phyloP scores from a whole-genome alignment of 2,888 invertebrate genomes.

The Brachypalpus laphriformis region DNA sequence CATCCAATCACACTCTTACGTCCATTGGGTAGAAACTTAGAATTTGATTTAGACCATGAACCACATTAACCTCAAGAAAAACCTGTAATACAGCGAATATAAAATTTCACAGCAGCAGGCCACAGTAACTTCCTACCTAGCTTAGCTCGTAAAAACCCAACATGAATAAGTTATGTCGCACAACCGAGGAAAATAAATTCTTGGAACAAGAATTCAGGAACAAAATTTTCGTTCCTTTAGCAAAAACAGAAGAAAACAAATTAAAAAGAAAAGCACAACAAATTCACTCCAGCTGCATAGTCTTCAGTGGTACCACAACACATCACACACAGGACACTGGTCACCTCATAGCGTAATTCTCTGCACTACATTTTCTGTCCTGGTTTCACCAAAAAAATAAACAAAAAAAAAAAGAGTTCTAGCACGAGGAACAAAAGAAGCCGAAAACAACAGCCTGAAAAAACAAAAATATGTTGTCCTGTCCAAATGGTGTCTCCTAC shows the following conservation, averaged over 20 bases:
- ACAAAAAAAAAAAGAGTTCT: background rate
- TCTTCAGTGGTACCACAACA: background rate
- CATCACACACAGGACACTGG: constrained; percentile 17
- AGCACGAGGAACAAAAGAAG: background rate
- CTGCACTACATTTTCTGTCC: constrained; percentile 52
- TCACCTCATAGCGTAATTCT: constrained; percentile 40
- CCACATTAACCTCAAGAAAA: constrained; percentile 34
- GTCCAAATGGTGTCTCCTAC: constrained; percentile 45
- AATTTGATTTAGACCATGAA: constrained; percentile 28
- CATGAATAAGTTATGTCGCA: constrained; percentile 63
- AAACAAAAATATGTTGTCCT: constrained; percentile 64
- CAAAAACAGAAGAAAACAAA: constrained; percentile 32
- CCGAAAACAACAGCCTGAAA: constrained; percentile 38
- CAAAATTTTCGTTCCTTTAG: background rate
- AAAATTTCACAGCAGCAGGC: constrained; percentile 29
- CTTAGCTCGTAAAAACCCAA: constrained; percentile 41
- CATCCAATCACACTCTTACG: background rate
- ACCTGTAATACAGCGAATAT: constrained; percentile 21
- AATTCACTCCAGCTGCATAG: background rate
- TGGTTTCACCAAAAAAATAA: constrained; percentile 37
- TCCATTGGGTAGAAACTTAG: background rate
- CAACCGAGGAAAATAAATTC: constrained; percentile 46
- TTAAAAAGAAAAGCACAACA: background rate
- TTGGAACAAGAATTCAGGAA: constrained; percentile 39
- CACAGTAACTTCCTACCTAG: background rate